Conservation (phyloP, 2,113 vertebrate species). For the Anser brachyrhynchus region DNA sequence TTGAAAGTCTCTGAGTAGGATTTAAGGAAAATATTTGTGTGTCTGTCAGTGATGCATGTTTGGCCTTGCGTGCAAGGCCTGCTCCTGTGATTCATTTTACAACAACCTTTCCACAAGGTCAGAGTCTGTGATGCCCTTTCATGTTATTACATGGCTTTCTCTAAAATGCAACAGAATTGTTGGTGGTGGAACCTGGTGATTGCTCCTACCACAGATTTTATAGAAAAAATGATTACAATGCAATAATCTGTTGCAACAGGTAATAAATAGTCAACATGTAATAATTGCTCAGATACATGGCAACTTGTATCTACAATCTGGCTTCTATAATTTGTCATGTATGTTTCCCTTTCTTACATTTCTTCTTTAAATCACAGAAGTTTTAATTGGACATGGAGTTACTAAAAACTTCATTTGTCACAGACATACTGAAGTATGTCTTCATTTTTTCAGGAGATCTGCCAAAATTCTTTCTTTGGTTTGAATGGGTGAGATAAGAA, state of each 20-base stretch:
- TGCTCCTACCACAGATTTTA: not conserved
- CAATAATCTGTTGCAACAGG: not conserved
- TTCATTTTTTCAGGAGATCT: not conserved
- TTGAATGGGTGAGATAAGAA: not conserved
- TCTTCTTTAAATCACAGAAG: not conserved
- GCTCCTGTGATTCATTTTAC: not conserved
- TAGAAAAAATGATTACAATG: not conserved
- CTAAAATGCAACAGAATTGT: not conserved
- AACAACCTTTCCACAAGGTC: not conserved
- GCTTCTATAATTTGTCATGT: not conserved
- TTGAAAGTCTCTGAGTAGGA: not conserved
- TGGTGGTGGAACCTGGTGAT: not conserved
- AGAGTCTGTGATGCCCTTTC: not conserved
- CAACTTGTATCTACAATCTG: not conserved
- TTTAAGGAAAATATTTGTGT: not conserved
- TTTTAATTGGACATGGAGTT: not conserved
- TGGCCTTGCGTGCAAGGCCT: not conserved
- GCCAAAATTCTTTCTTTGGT: not conserved
- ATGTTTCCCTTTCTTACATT: not conserved
- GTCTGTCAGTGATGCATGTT: not conserved
- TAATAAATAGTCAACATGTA: accelerated
- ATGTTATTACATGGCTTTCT: not conserved
- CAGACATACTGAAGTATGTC: not conserved
- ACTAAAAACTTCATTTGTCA: not conserved
- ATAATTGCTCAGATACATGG: not conserved